phyloP scores from a whole-genome alignment of 1,140 invertebrate species.

The Cydia amplana region DNA sequence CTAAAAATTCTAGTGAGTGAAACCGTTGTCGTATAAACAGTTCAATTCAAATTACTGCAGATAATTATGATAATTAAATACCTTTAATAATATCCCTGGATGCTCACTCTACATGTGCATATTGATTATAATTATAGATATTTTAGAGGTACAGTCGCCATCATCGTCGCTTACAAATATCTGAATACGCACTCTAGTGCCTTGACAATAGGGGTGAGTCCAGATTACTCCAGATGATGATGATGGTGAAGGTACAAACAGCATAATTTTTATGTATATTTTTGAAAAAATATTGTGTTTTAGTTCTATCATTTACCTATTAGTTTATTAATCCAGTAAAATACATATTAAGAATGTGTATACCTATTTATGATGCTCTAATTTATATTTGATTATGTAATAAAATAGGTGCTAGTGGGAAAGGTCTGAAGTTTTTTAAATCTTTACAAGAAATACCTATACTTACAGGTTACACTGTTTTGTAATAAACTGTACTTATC shows the following conservation, averaged over 20 bases:
- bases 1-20: too few species aligned
- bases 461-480: background rate
- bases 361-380: background rate
- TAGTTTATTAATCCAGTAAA: background rate
- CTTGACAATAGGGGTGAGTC: too few species aligned
- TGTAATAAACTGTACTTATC: conserved; percentile 29
- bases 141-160: background rate
- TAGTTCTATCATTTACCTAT: too few species aligned
- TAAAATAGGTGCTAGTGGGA: background rate
- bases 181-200: too few species aligned
- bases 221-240: too few species aligned
- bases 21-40: too few species aligned
- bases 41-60: too few species aligned
- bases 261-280: background rate
- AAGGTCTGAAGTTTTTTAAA: conserved; percentile 9
- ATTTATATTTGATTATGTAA: background rate
- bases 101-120: background rate
- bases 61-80: background rate
- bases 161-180: too few species aligned
- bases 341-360: background rate
- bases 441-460: conserved; percentile 16
- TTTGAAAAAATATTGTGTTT: background rate
- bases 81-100: background rate
- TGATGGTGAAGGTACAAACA: background rate
- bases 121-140: background rate